Evolutionary conservation across 2,113 vertebrate species (phyloP).

Genomic region (Craseonycteris thonglongyai): DNA sequence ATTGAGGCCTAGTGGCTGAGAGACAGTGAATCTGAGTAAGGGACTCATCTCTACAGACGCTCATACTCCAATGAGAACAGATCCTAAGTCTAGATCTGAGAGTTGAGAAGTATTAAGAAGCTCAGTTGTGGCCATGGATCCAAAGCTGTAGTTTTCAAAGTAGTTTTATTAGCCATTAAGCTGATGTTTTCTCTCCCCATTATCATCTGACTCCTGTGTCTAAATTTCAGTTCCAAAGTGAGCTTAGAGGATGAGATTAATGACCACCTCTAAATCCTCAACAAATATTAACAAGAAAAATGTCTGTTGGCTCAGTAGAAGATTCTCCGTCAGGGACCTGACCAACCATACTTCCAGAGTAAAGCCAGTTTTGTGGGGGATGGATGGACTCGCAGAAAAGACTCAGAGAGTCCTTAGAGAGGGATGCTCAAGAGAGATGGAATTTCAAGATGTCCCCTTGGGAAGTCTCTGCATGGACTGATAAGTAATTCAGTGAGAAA

Average conservation of each 20-base stretch:
- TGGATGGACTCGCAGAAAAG: not conserved
- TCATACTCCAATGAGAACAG: not conserved
- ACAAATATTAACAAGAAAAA: not conserved
- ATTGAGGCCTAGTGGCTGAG: not conserved
- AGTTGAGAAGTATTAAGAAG: not conserved
- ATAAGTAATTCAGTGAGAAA: not conserved
- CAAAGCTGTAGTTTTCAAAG: not conserved
- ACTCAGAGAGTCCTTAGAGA: not conserved
- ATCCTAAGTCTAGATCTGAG: not conserved
- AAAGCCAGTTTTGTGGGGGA: not conserved
- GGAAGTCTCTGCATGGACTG: not conserved
- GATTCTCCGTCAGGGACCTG: not conserved
- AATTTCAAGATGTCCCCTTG: not conserved
- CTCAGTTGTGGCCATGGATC: not conserved
- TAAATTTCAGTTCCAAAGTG: not conserved
- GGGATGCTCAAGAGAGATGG: not conserved
- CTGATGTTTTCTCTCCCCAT: not conserved
- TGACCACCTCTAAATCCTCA: not conserved
- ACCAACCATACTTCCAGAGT: not conserved
- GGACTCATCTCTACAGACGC: not conserved
- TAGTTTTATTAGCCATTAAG: not conserved
- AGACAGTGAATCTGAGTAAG: not conserved
- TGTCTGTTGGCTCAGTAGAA: not conserved
- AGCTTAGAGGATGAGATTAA: not conserved
- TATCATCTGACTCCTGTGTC: not conserved